phyloP scores from a whole-genome alignment of 2,888 invertebrate genomes.

The Ernsta delagoae region DNA sequence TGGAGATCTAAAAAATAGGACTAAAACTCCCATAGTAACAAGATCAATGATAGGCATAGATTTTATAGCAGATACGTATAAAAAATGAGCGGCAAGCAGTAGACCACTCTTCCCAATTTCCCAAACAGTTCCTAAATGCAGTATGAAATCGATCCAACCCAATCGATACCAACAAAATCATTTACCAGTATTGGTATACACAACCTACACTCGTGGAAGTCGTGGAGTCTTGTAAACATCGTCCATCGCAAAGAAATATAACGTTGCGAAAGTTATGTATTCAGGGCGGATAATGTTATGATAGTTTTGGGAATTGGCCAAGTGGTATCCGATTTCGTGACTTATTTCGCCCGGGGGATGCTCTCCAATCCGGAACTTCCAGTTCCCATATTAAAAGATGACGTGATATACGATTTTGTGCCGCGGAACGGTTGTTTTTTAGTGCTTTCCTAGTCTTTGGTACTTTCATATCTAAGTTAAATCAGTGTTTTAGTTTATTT shows the following conservation, averaged over 20 bases:
- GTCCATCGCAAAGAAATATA: slow-evolving; percentile 19
- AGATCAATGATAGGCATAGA: too few relatives aligned
- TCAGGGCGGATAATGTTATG: slow-evolving; percentile 60
- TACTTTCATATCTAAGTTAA: too few relatives aligned
- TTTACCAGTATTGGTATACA: slow-evolving; percentile 1
- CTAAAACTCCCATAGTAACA: too few relatives aligned
- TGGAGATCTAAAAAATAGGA: too few relatives aligned
- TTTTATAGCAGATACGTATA: too few relatives aligned
- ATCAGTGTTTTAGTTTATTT: too few relatives aligned
- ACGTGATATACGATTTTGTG: slow-evolving; percentile 29
- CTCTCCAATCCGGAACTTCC: slow-evolving; percentile 45
- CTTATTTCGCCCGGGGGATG: slow-evolving; percentile 77
- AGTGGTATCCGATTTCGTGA: slow-evolving; percentile 59
- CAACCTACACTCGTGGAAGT: background rate
- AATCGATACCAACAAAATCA: slow-evolving; percentile 25
- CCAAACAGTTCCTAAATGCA: too few relatives aligned
- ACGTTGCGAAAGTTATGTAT: slow-evolving; percentile 42
- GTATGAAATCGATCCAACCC: background rate
- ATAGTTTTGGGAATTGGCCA: slow-evolving; percentile 81
- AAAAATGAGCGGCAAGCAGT: too few relatives aligned
- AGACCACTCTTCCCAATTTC: too few relatives aligned
- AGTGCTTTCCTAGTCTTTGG: slow-evolving; percentile 4
- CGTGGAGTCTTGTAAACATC: slow-evolving; percentile 28
- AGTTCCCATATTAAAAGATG: slow-evolving; percentile 41
- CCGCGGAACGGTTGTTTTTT: slow-evolving; percentile 26